These are phyloP conservation scores for Rhinichthys osculus DNA, from an alignment of 2,797 vertebrate species.

Conservation along the genomic window DNA sequence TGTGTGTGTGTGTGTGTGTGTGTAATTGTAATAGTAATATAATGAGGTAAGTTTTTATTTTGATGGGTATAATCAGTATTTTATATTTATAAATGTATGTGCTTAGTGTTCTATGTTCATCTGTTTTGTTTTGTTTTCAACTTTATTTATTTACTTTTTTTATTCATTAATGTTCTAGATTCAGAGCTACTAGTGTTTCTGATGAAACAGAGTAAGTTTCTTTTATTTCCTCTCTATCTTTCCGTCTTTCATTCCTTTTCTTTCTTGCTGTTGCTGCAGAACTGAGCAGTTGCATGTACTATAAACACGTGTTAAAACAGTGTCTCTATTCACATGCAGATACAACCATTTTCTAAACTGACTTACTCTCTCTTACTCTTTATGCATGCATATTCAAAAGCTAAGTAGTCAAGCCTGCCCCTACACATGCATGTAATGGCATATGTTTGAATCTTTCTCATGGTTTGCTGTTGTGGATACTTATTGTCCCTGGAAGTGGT, in stretches of 20 bases:
- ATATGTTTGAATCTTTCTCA: slow-evolving; percentile 11
- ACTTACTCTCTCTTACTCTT: slow-evolving; percentile 3
- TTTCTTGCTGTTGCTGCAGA: slow-evolving; percentile 20
- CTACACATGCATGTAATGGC: slow-evolving; percentile 41
- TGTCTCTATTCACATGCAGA: slow-evolving; percentile 18
- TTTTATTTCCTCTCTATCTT: slow-evolving; percentile 49
- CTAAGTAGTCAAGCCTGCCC: slow-evolving; percentile 52
- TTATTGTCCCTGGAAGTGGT: background rate
- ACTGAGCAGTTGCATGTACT: slow-evolving; percentile 55
- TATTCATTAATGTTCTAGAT: slow-evolving; percentile 92
- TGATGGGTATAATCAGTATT: background rate
- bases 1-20: background rate
- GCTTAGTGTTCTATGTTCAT: slow-evolving; percentile 8
- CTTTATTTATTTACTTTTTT: slow-evolving; percentile 35
- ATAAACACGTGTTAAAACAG: slow-evolving; percentile 72
- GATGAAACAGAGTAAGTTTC: slow-evolving; percentile 96
- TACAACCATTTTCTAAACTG: background rate
- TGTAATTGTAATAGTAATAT: background rate
- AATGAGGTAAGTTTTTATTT: background rate
- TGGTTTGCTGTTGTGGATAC: slow-evolving; percentile 24
- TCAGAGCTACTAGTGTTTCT: slow-evolving; percentile 92
- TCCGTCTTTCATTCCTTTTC: slow-evolving; percentile 50
- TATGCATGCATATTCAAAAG: slow-evolving; percentile 61
- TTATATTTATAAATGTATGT: background rate
- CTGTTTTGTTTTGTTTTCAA: slow-evolving; percentile 1